Base-by-base conservation (phyloP, 2,888 invertebrate species). In the Coenonympha arcania region DNA sequence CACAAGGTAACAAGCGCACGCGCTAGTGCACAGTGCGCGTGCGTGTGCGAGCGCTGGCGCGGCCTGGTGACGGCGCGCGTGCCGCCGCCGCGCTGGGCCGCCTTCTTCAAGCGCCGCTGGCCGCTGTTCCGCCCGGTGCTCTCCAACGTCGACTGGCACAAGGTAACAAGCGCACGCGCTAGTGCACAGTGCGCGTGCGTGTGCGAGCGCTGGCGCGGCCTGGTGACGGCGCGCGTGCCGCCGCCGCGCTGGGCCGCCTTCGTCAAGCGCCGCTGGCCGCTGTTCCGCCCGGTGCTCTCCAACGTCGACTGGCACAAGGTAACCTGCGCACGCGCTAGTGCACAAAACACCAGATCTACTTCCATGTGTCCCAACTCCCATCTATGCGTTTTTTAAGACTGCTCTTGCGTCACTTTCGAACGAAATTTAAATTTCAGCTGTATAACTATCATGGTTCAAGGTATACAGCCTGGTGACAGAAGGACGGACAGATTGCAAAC, bases 161-260 rank as follows among this genome's bases (percentile, higher is more conserved):
- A 90, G 73, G 90, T 93, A 46, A 4, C 16, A n/a, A n/a, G n/a
- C n/a, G n/a, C n/a, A n/a, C n/a, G n/a, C 96, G 0, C 86, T 97
- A n/a, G 64, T 94, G 95, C 91, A 93, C 93, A n/a, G 66, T 94
- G 93, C 50, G 93, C 94, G 30, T 92, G 93, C 71, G 96, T 96
- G 22, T 96, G 95, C 71, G 87, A 89, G 57, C 90, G 95, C 57
- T 97, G 96, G 96, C 88, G 90, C 57, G 90, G 92, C 33, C 89
- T 97, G 24, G 87, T 97, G 46, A 90, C 91, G 50, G 91, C 93
- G 56, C 92, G 95, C 62, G 91, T 93, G 52, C 89, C 93, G 0
- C 90, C 91, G 47, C 88, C 91, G 37, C 91, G 93, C 71, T 98
- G 97, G 97, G 90, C 91, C 57, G 88, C 88, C 57, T 94, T 92